Evolutionary conservation across 2,888 invertebrate species (phyloP).

Genomic region (Cosmia pyralina): DNA sequence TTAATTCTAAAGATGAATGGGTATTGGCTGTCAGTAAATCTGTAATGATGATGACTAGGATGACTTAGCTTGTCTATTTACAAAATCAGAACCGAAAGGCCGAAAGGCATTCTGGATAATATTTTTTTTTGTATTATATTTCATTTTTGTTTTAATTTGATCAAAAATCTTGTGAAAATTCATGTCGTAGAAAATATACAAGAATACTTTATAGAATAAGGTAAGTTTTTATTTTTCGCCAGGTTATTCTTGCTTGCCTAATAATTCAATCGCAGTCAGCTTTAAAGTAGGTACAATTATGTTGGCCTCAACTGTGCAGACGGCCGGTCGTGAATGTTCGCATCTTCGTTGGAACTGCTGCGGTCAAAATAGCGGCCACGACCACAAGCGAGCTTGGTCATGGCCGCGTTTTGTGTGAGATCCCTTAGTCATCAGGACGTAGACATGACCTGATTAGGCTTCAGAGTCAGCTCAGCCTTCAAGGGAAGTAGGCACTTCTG

Average conservation of each 20-base stretch:
- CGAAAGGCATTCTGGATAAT: background rate
- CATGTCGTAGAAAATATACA: background rate
- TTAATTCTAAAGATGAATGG: background rate
- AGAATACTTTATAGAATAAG: constrained; percentile 7
- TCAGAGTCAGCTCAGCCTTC: no score
- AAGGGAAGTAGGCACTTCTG: no score
- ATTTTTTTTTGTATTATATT: background rate
- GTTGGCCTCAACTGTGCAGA: no score
- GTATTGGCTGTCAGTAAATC: constrained; percentile 24
- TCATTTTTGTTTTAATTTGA: constrained; percentile 7
- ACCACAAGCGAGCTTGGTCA: no score
- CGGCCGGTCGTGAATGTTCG: background rate
- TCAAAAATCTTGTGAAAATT: background rate
- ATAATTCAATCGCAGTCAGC: background rate
- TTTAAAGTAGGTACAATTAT: no score
- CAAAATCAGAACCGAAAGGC: constrained; percentile 4
- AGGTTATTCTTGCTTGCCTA: background rate
- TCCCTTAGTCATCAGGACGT: no score
- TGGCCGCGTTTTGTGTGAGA: no score
- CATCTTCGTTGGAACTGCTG: background rate
- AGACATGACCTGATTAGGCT: no score
- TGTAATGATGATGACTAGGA: background rate
- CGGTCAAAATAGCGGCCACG: no score
- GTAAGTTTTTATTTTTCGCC: background rate
- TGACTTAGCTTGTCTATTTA: background rate